phyloP scores from a whole-genome alignment of 1,140 invertebrate species.

The Elymnias hypermnestra region DNA sequence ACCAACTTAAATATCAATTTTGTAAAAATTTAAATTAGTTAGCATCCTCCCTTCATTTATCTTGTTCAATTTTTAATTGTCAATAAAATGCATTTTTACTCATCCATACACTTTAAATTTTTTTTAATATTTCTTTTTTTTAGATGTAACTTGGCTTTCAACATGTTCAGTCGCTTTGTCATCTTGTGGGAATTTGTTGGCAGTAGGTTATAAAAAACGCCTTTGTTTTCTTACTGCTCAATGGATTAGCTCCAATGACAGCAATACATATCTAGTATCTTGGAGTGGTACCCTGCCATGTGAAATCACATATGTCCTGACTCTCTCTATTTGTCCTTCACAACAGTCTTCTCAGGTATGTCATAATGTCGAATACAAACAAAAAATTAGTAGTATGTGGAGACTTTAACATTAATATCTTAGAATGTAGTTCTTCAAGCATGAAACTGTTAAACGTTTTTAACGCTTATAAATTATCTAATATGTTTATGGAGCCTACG shows the following conservation, averaged over 20 bases:
- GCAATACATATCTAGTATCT: constrained; percentile 72
- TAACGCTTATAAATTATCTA: too few species aligned
- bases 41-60: too few species aligned
- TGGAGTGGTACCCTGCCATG: constrained; percentile 75
- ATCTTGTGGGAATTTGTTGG: constrained; percentile 83
- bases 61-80: too few species aligned
- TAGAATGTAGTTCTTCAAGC: too few species aligned
- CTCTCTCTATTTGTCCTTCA: constrained; percentile 75
- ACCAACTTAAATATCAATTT: too few species aligned
- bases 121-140: constrained; percentile 30
- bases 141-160: constrained; percentile 84
- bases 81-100: constrained; percentile 11
- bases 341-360: constrained; percentile 81
- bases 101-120: not conserved
- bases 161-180: constrained; percentile 84
- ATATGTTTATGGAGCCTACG: too few species aligned
- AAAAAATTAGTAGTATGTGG: too few species aligned
- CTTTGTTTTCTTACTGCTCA: constrained; percentile 81
- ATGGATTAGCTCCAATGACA: constrained; percentile 76
- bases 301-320: constrained; percentile 69
- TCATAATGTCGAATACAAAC: too few species aligned
- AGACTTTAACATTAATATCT: too few species aligned
- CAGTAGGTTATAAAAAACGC: constrained; percentile 80
- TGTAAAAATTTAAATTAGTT: too few species aligned
- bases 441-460: too few species aligned